These are phyloP conservation scores for Laspeyria flexula DNA, from an alignment of 2,888 invertebrate genomes.

Conservation along the genomic window DNA sequence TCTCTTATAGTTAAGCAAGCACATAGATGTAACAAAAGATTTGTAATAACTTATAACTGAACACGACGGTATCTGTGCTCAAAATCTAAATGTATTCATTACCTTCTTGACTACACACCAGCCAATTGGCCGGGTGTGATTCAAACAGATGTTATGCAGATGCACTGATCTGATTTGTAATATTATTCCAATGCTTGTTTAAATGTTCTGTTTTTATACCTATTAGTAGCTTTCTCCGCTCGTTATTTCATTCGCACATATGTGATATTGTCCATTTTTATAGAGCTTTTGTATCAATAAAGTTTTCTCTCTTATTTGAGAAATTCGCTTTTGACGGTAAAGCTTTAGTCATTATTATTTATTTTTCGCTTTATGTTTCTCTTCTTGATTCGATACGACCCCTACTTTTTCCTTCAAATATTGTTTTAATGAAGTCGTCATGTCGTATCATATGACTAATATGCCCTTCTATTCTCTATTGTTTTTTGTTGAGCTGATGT, in stretches of 20 bases:
- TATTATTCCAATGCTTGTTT: not conserved
- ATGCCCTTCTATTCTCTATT: too few relatives aligned
- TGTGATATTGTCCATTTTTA: not conserved
- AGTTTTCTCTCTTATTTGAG: too few relatives aligned
- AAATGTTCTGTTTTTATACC: not conserved
- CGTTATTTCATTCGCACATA: not conserved
- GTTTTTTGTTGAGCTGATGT: too few relatives aligned
- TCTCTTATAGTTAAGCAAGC: too few relatives aligned
- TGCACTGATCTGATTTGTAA: conserved; percentile 7
- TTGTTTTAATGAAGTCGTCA: too few relatives aligned
- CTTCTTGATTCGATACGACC: too few relatives aligned
- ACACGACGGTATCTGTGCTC: conserved; percentile 35
- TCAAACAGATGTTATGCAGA: conserved; percentile 11
- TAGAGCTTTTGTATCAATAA: not conserved
- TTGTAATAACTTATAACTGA: conserved; percentile 36
- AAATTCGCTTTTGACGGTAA: too few relatives aligned
- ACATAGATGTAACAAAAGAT: conserved; percentile 44
- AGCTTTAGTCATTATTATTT: too few relatives aligned
- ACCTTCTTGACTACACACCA: not conserved
- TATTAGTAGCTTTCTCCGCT: not conserved
- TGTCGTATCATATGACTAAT: too few relatives aligned
- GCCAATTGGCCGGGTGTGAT: conserved; percentile 2
- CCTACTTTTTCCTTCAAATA: too few relatives aligned
- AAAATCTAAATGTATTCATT: conserved; percentile 13
- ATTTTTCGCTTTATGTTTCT: too few relatives aligned